Evolutionary conservation across 2,888 invertebrate species (phyloP).

Genomic region (Drosophila paramelanica): DNA sequence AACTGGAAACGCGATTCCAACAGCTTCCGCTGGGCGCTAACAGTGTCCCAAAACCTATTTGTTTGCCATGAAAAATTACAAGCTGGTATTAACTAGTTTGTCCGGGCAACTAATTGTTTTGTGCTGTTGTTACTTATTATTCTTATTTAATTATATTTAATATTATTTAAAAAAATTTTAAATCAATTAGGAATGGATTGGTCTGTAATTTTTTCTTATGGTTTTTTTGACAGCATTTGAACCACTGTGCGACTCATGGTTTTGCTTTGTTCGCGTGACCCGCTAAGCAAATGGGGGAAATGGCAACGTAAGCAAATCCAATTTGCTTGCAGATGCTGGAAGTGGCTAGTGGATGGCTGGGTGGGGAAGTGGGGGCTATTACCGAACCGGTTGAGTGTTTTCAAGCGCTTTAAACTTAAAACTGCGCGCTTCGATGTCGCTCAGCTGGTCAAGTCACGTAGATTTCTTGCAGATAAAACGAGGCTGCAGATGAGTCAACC

Average conservation of each 20-base stretch:
- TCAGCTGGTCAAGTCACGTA: constrained; percentile 37
- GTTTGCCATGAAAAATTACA: too few species aligned
- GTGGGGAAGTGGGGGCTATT: constrained; percentile 2
- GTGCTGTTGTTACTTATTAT: too few species aligned
- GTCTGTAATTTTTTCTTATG: background rate
- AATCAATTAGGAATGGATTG: too few species aligned
- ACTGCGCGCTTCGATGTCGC: constrained; percentile 30
- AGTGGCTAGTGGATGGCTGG: constrained; percentile 1
- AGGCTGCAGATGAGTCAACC: constrained; percentile 36
- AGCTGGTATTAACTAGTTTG: too few species aligned
- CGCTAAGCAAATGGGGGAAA: constrained; percentile 45
- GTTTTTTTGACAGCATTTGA: background rate
- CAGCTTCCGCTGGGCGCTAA: constrained; percentile 50
- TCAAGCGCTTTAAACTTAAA: constrained; percentile 16
- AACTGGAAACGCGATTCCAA: constrained; percentile 21
- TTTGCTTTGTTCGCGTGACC: constrained; percentile 58
- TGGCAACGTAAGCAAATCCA: constrained; percentile 58
- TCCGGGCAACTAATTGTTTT: too few species aligned
- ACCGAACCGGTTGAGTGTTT: constrained; percentile 52
- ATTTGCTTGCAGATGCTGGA: constrained; percentile 43
- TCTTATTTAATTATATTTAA: too few species aligned
- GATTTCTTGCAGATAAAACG: constrained; percentile 39
- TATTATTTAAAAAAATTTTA: too few species aligned
- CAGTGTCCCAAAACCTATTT: constrained; percentile 22
- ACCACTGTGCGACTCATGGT: constrained; percentile 50